Conservation (phyloP, 2,888 invertebrate species). For the Miltochrista miniata region DNA sequence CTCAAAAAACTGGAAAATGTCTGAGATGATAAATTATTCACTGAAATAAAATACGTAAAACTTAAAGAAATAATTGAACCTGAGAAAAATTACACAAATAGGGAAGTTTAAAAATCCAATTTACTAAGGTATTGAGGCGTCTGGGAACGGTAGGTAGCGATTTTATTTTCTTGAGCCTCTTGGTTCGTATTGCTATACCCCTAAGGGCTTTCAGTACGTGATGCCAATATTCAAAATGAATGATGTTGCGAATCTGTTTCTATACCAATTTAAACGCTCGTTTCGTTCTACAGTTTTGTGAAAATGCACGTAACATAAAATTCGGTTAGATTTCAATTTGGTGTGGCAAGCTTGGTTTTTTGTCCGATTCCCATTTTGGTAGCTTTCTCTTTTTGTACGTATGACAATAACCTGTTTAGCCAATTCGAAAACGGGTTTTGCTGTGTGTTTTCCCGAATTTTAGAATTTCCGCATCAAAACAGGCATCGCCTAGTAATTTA, state of each 20-base stretch:
- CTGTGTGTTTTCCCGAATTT: no score
- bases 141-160: conserved; percentile 68
- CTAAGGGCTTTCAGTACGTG: conserved; percentile 73
- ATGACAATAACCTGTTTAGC: no score
- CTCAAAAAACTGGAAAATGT: no score
- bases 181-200: conserved; percentile 66
- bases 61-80: no score
- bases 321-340: conserved; percentile 65
- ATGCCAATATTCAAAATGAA: conserved; percentile 77
- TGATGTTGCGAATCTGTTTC: conserved; percentile 75
- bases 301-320: conserved; percentile 32
- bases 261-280: conserved; percentile 64
- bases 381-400: no score
- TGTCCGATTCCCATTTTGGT: conserved; percentile 10
- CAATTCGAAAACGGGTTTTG: no score
- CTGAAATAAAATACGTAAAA: no score
- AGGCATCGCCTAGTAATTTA: no score
- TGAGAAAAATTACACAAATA: no score
- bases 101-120: conserved; percentile 61
- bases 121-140: conserved; percentile 70
- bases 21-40: no score
- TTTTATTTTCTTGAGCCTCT: conserved; percentile 69
- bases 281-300: conserved; percentile 56
- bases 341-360: conserved; percentile 44
- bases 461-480: no score